Base-by-base conservation (phyloP, 2,888 invertebrate species). In the Eristalinus sepulchralis region DNA sequence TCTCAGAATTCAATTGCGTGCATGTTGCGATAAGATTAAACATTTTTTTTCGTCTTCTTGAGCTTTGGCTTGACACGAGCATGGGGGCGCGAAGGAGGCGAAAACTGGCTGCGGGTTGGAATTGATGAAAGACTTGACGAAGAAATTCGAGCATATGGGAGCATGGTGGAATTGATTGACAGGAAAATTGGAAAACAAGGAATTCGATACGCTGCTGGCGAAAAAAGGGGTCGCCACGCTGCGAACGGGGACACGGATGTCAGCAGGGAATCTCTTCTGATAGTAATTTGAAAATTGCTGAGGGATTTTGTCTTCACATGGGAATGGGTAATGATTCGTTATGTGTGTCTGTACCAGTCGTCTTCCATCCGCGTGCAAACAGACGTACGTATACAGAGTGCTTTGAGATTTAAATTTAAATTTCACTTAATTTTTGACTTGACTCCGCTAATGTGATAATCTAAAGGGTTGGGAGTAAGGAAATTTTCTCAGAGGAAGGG, bases 121-220 rank as follows among this genome's bases (percentile, higher is more conserved):
- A 63, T 70, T 85, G 85, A 85, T 68, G 63, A 82, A 63, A 82
- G 82, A 70, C 66, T 80, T 36, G 57, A n/a, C 20, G 13, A 39
- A 47, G 17, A 67, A 53, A 67, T 31, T 33, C 17, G 70, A 73
- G 66, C 59, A 86, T 68, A 78, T 70, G 22, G 11, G 57, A 13
- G 57, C 11, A 71, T 75, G 83, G 22, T 75, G 86, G 75, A 86
- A 33, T 83, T 86, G 86, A 86, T 86, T 86, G 86, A 86, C 83
- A 83, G 83, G 86, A 83, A 86, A 86, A 86, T 86, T 86, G 82
- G 86, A 83, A 86, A 86, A 79, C 83, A 83, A 82, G 86, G 86
- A 86, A 86, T 86, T 75, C 36, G 53, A 73, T 70, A 57, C 60
- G 36, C 67, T 67, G 71, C 60, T 60, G 53, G n/a, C 33, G 31